phyloP scores from a whole-genome alignment of 2,888 invertebrate species.

The Athetis lepigone region DNA sequence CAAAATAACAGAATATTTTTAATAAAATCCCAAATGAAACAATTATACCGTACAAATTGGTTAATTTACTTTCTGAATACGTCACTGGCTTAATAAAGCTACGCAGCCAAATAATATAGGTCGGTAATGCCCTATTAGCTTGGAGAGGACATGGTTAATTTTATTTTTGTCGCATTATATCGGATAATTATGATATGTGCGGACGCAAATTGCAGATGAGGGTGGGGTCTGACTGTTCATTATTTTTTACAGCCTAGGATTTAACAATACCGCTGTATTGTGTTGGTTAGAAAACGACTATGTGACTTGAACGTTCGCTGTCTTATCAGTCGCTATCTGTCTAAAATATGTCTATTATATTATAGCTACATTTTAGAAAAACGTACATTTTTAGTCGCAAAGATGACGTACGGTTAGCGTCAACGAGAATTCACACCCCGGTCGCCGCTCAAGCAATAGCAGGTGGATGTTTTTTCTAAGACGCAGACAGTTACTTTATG shows the following conservation, averaged over 20 bases:
- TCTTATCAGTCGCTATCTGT: too few relatives aligned
- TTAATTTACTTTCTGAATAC: conserved; percentile 61
- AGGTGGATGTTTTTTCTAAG: too few relatives aligned
- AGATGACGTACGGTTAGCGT: too few relatives aligned
- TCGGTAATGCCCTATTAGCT: conserved; percentile 54
- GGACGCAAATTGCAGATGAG: conserved; percentile 60
- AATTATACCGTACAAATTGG: conserved; percentile 59
- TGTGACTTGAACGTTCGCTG: too few relatives aligned
- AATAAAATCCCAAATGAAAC: conserved; percentile 55
- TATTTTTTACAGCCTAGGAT: conserved; percentile 23
- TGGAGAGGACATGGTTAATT: conserved; percentile 60
- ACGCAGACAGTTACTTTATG: too few relatives aligned
- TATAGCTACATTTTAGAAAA: too few relatives aligned
- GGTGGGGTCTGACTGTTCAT: conserved; percentile 41
- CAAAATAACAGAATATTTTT: conserved; percentile 42
- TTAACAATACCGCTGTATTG: too few relatives aligned
- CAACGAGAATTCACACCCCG: too few relatives aligned
- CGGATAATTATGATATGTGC: conserved; percentile 68
- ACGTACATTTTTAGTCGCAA: too few relatives aligned
- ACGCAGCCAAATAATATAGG: conserved; percentile 55
- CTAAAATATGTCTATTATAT: too few relatives aligned
- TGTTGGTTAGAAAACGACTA: too few relatives aligned
- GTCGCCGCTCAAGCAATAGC: too few relatives aligned
- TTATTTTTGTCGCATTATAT: conserved; percentile 68
- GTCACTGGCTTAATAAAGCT: conserved; percentile 55